Base-by-base conservation (phyloP, 1,140 invertebrate species). In the Papilio machaon region DNA sequence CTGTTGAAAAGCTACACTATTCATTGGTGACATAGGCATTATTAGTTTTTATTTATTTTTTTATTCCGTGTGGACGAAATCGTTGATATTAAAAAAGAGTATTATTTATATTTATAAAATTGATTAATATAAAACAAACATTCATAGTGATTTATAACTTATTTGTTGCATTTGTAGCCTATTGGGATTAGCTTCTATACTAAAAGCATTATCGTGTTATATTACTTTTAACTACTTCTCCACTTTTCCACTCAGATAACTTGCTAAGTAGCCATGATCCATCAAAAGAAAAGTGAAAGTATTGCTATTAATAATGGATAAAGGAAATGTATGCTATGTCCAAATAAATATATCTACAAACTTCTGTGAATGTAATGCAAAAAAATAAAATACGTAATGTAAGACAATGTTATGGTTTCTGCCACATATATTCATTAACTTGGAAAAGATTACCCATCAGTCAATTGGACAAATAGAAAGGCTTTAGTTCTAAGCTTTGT, bases 281-380 rank as follows among this genome's bases (percentile, higher is more conserved):
- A 75, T 75, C 74, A 75, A 75, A 75, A 52, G 74, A 75, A 75
- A 75, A 75, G 74, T 75, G 52, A 52, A 75, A 75, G 74, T 75
- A 75, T 75, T 75, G 74, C 64, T 70, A 23, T 75, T 15, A 49
- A 75, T 75, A 75, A 75, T 52, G 19, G 46, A 75, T 75, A 11
- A 49, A 47, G 47, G 13, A 30, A 75, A 75, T 23, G 19, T 54
- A 35, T 73, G 52, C 17, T 35, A 35, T 23, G 19, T 75, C 19
- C 74, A 47, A 49, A 49, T 47, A 75, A 49, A 47, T 75, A 15
- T 75, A 75, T 52, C 17, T 2, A 49, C 19, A 52, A 35, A 75
- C 13, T 74, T 74, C 10, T 49, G 6, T 11, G 19, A 23, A 75
- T 49, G 49, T 1, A 13, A 17, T 49, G 19, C 17, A 8, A 7